Base-by-base conservation (phyloP, 2,797 vertebrate genomes). In the Cuniculus paca region DNA sequence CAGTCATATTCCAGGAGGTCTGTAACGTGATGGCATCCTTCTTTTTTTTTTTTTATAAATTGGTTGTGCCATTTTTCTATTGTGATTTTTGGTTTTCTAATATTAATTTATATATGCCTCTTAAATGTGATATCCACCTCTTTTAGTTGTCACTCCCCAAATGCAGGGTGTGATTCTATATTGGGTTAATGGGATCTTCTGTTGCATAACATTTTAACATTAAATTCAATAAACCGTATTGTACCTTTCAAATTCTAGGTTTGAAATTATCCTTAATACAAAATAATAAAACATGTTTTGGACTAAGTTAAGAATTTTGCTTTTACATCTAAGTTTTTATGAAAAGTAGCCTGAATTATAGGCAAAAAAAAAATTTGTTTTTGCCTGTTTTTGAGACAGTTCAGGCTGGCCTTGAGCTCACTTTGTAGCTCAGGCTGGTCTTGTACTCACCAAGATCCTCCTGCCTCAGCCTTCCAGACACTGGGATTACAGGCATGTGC, bases 271-370 rank as follows among this genome's bases (percentile, higher is more conserved):
- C 12, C 7, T 36, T 52, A 28, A n/a, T n/a, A 8, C 19, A 90
- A 88, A 2, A 0, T 65, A 79, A 60, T 77, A 79, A 93, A 90
- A 58, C 60, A 28, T 81, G 34, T 86, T 95, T 90, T 54, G 11
- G 31, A 14, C 10, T 93, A n/a, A 28, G 52, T 68, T 81, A 56
- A 72, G 45, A 70, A 42, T 54, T 89, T 80, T 77, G 12, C 16
- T 78, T 90, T 78, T 58, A 87, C 42, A 63, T 74, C 79, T 90
- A 83, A 28, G 5, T 28, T 81, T 94, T 85, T 79, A 90, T 94
- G 13, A 88, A 90, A 11, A 8, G 17, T 52, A 65, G 34, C 45
- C 12, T 83, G 42, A 58, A 36, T 45, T 26, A 2, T 34, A 1
- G n/a, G 50, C 34, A 14, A 26, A 45, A 86, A n/a, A n/a, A n/a